Percentiles rank a stretch among this genome's conserved stretches.
These are phyloP conservation scores for Volucella bombylans DNA, from an alignment of 2,888 invertebrate species.

Conservation along the genomic window DNA sequence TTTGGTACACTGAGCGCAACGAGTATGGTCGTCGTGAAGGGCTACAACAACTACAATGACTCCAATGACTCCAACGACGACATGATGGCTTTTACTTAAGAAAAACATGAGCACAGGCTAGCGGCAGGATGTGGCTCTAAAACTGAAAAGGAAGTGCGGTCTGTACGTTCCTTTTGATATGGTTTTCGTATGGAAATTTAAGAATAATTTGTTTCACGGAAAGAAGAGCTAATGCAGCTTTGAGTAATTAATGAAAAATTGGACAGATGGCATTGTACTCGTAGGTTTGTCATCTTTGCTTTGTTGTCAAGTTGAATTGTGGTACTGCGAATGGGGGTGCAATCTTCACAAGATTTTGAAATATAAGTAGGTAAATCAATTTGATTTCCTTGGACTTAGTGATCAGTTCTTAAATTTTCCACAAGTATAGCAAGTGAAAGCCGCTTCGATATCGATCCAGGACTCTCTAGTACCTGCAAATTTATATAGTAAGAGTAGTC, in stretches of 20 bases:
- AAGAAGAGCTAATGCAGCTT: slow-evolving; percentile 43
- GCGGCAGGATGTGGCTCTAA: slow-evolving; percentile 11
- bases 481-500: too few species aligned
- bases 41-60: too few species aligned
- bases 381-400: too few species aligned
- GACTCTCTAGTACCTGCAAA: too few species aligned
- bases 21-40: slow-evolving; percentile 5
- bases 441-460: too few species aligned
- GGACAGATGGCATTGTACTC: background rate
- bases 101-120: slow-evolving; percentile 12
- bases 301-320: too few species aligned
- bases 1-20: slow-evolving; percentile 60
- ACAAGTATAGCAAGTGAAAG: too few species aligned
- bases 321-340: too few species aligned
- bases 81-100: slow-evolving; percentile 24
- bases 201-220: slow-evolving; percentile 35
- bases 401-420: too few species aligned
- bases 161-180: slow-evolving; percentile 54
- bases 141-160: slow-evolving; percentile 23
- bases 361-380: too few species aligned
- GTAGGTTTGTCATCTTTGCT: too few species aligned
- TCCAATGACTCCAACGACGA: background rate
- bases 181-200: slow-evolving; percentile 58
- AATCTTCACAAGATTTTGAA: too few species aligned
- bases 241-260: slow-evolving; percentile 50